phyloP scores from a whole-genome alignment of 2,113 vertebrate genomes.

The Dicentrarchus labrax region DNA sequence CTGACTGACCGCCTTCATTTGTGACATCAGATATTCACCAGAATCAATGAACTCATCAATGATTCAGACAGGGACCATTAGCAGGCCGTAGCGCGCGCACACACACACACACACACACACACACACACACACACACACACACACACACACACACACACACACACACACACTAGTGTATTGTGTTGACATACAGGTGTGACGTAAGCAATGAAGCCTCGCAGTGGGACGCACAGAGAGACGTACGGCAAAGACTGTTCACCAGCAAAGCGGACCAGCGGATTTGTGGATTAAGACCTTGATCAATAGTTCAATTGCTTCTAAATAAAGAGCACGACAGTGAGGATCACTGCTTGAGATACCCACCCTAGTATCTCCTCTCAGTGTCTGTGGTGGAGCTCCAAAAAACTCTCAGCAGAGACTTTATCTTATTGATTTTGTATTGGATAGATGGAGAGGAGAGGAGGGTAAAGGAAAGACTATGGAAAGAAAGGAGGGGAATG shows the following conservation, averaged over 20 bases:
- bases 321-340: constrained; percentile 20
- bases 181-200: background rate
- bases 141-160: background rate
- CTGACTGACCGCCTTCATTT: background rate
- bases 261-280: constrained; percentile 4
- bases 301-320: constrained; percentile 33
- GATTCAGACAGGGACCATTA: constrained; percentile 59
- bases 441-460: background rate
- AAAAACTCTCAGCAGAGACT: background rate
- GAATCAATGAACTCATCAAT: constrained; percentile 69
- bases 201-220: background rate
- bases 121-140: background rate
- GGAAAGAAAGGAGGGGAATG: no score
- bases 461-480: no score
- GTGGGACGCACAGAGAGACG: no score
- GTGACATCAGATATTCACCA: constrained; percentile 44
- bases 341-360: background rate
- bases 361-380: background rate
- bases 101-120: no score
- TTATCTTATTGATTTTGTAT: background rate
- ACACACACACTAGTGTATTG: background rate
- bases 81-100: background rate
- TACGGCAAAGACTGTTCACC: constrained; percentile 58
- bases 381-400: background rate
- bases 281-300: constrained; percentile 6